Evolutionary conservation across 2,797 vertebrate genomes (phyloP).

Genomic region (Rhinella marina): DNA sequence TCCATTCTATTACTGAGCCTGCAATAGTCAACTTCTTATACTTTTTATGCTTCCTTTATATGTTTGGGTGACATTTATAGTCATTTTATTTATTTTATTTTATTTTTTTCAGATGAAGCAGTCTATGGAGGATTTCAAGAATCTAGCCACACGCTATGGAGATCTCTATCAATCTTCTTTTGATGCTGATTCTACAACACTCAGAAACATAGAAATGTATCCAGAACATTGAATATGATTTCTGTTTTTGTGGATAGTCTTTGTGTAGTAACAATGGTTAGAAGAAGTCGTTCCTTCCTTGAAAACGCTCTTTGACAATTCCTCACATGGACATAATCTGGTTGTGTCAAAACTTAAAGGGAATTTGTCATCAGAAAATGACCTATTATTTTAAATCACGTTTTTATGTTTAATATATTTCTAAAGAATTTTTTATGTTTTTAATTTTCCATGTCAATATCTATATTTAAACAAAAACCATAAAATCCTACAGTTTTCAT

Average conservation of each 20-base stretch:
- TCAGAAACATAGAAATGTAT: conserved; percentile 97
- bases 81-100: conserved; percentile 6
- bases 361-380: too few species aligned
- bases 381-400: too few species aligned
- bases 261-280: background rate
- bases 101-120: conserved; percentile 86
- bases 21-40: too few species aligned
- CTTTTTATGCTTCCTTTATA: background rate
- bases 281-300: background rate
- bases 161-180: conserved; percentile 97
- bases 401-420: too few species aligned
- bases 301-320: background rate
- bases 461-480: too few species aligned
- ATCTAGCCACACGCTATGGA: conserved; percentile 86
- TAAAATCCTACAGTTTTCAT: too few species aligned
- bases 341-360: too few species aligned
- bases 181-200: conserved; percentile 91
- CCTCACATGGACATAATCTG: too few species aligned
- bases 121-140: conserved; percentile 95
- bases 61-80: background rate
- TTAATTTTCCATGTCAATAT: too few species aligned
- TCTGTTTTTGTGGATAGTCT: background rate
- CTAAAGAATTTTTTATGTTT: too few species aligned
- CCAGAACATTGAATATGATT: conserved; percentile 69
- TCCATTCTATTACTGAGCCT: too few species aligned